These are phyloP conservation scores for Leptatherina wallacei DNA, from an alignment of 2,797 vertebrate species.

Conservation along the genomic window DNA sequence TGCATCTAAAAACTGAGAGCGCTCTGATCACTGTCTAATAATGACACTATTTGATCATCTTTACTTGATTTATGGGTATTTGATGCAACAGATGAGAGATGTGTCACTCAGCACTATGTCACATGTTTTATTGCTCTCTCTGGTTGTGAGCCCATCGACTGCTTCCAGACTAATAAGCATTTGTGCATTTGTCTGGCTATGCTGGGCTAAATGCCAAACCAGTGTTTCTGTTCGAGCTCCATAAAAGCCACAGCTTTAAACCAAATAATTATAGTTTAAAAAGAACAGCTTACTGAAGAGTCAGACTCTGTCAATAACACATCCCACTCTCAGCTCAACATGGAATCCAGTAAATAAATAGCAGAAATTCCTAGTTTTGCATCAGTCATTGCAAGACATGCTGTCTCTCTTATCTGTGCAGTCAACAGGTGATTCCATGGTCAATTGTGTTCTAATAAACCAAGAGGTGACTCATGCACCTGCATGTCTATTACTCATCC, in stretches of 20 bases:
- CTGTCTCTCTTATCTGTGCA: neutral
- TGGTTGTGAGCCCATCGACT: neutral
- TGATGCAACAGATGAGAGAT: neutral
- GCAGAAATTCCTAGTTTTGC: neutral
- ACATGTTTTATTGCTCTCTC: neutral
- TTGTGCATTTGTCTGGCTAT: neutral
- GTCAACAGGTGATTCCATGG: slow-evolving; percentile 28
- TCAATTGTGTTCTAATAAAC: slow-evolving; percentile 21
- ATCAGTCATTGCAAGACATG: neutral
- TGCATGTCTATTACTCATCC: slow-evolving; percentile 18
- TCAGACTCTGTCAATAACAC: neutral
- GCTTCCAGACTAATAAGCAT: neutral
- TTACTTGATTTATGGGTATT: neutral
- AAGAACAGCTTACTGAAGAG: slow-evolving; percentile 2
- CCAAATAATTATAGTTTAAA: neutral
- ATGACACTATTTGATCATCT: too few relatives aligned
- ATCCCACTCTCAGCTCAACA: neutral
- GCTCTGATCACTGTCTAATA: too few relatives aligned
- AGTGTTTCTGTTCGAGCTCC: neutral
- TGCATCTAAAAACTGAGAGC: too few relatives aligned
- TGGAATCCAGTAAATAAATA: neutral
- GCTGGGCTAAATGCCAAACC: neutral
- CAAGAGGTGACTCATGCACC: slow-evolving; percentile 8
- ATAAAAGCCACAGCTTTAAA: neutral
- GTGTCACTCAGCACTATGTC: neutral